These are phyloP conservation scores for Eublepharis macularius DNA, from an alignment of 2,113 vertebrate genomes.

Conservation along the genomic window DNA sequence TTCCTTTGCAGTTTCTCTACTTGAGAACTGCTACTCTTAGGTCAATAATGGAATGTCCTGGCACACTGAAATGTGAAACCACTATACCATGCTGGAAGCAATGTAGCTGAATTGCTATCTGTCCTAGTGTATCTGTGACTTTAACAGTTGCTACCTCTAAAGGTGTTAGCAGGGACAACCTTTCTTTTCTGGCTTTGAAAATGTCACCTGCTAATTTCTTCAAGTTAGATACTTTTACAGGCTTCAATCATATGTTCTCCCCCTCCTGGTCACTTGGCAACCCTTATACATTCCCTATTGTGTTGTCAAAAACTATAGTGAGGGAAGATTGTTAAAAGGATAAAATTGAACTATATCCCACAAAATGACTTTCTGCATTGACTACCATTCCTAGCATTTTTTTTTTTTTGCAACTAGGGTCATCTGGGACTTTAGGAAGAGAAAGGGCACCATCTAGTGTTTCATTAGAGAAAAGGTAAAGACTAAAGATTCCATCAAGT, in stretches of 20 bases:
- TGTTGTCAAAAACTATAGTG: neutral
- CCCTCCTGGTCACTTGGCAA: neutral
- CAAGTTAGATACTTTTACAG: neutral
- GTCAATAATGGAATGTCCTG: no score
- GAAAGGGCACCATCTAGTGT: conserved; percentile 25
- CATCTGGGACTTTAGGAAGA: neutral
- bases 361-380: neutral
- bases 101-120: no score
- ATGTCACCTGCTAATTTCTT: neutral
- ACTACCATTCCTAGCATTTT: neutral
- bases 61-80: no score
- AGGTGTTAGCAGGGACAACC: neutral
- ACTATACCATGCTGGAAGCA: no score
- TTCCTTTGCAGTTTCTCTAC: no score
- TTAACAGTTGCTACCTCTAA: no score
- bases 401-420: neutral
- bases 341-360: neutral
- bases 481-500: no score
- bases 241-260: neutral
- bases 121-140: neutral
- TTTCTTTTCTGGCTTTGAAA: neutral
- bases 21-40: no score
- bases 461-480: neutral
- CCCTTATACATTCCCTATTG: neutral
- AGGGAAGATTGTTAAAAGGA: neutral